Percentiles rank a stretch among this genome's conserved stretches.
These are phyloP conservation scores for Lagopus leucura DNA, from an alignment of 2,113 vertebrate species.

Conservation along the genomic window DNA sequence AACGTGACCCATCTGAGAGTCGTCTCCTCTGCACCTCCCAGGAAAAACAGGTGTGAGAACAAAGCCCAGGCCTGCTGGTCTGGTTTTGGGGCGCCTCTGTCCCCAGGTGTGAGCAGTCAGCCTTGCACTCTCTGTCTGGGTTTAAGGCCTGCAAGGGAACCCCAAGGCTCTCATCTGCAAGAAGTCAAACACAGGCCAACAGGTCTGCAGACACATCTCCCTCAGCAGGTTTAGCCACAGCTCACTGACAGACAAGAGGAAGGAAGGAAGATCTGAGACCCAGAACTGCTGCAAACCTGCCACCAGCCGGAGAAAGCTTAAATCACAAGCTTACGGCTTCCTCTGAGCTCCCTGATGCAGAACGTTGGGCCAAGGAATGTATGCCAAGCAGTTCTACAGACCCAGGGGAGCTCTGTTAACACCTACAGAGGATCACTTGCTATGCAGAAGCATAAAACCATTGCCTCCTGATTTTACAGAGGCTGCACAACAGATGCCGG, in stretches of 20 bases:
- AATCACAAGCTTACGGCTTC: accelerated
- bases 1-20: background rate
- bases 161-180: background rate
- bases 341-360: background rate
- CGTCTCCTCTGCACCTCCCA: background rate
- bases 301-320: conserved; percentile 25
- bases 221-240: background rate
- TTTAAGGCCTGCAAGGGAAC: background rate
- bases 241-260: background rate
- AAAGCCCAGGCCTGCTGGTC: background rate
- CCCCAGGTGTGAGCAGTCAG: background rate
- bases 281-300: conserved; percentile 5
- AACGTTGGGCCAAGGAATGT: background rate
- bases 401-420: background rate
- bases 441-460: background rate
- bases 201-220: background rate
- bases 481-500: accelerated
- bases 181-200: background rate
- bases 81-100: background rate
- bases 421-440: background rate
- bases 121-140: conserved; percentile 13
- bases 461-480: background rate
- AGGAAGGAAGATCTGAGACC: background rate
- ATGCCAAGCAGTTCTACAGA: background rate
- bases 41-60: background rate